Conservation (phyloP, 2,888 invertebrate species). For the Drosophila mettleri region DNA sequence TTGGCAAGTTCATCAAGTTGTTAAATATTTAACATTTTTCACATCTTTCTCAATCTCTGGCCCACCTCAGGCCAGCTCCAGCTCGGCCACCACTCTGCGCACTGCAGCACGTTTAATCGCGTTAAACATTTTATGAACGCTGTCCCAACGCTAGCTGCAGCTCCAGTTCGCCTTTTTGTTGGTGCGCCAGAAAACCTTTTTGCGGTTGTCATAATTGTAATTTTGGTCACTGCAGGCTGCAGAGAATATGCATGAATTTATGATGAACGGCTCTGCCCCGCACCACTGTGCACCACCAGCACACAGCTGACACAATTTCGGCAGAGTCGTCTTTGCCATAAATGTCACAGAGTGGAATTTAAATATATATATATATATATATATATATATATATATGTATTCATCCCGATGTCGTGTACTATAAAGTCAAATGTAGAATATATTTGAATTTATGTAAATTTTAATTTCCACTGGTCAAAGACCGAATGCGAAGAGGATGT, state of each 20-base stretch:
- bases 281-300: conserved; percentile 1
- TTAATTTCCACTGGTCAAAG: conserved; percentile 54
- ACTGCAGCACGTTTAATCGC: conserved; percentile 74
- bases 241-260: conserved; percentile 77
- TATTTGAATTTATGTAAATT: conserved; percentile 64
- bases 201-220: conserved; percentile 81
- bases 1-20: conserved; percentile 67
- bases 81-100: conserved; percentile 5
- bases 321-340: conserved; percentile 45
- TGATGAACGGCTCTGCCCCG: conserved; percentile 62
- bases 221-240: conserved; percentile 77
- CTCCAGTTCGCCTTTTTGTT: conserved; percentile 56
- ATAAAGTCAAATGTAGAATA: conserved; percentile 33
- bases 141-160: not conserved
- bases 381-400: conserved; percentile 14
- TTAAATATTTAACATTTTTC: conserved; percentile 64
- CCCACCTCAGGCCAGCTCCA: not conserved
- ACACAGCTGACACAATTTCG: conserved; percentile 64
- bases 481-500: conserved; percentile 47
- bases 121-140: conserved; percentile 77
- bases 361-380: conserved; percentile 29
- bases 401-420: conserved; percentile 4
- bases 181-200: conserved; percentile 80
- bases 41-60: conserved; percentile 29
- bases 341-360: conserved; percentile 56